Evolutionary conservation across 2,113 vertebrate species (phyloP), one percentile per base, ranked within the genome.

Genomic region (Haemorhous mexicanus): DNA sequence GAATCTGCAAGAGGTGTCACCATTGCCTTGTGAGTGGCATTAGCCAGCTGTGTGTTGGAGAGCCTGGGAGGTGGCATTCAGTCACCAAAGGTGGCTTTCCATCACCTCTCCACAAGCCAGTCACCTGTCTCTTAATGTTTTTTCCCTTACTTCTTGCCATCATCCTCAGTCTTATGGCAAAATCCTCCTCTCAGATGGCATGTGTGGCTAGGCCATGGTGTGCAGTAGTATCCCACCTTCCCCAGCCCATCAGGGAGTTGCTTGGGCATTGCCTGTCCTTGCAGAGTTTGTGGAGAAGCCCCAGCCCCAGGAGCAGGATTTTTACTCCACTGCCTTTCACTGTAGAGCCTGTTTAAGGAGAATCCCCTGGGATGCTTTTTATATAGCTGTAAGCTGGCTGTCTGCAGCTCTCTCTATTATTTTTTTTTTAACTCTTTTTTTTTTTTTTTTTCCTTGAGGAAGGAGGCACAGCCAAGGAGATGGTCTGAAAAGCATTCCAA

Each of bases 331-430:
- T 85, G 53, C 46, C 28, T 94, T 85, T 85, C 49, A 83, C 90
- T 83, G 9, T 53, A 70, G 63, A 86, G 55, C 39, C 46, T 80
- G 66, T 92, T 77, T 13, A 80, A 80, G 59, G 58, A 61, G 70
- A 35, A 80, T 83, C 83, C 83, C 68, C 33, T 15, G 68, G 83
- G 83, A 74, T 14, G 18, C 32, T 73, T 93, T 95, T 88, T 55
- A 77, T 86, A 43, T 39, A 80, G 83, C 72, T 88, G 50, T 66
- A 90, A 93, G 85, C 58, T 90, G 79, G 1, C 76, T 85, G 74
- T 28, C 84, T 92, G 37, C 6, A 3, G 76, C 13, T 66, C 16
- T 76, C 2, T 70, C 13, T 64, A 2, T 35, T 59, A 27, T 24
- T 35, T 24, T 47, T 87, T 53, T 87, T 53, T n/a, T 35, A 37